A percentile compares a stretch with the other conserved stretches of the same genome.
Conservation (phyloP, 2,113 vertebrate species). For the Lagenorhynchus albirostris region DNA sequence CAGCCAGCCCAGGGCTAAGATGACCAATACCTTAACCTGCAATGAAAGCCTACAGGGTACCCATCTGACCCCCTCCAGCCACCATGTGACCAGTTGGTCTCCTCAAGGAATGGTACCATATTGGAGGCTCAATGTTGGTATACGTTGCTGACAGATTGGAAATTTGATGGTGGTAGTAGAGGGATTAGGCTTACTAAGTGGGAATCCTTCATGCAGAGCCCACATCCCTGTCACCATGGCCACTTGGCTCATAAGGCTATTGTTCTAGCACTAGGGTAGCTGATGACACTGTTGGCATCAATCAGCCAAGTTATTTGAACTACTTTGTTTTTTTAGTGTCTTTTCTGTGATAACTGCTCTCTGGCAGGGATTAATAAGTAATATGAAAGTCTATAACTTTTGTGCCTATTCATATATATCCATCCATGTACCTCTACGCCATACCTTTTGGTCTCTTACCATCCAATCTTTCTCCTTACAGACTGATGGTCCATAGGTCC, state of each 20-base stretch:
- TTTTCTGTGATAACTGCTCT: background rate
- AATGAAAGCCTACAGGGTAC: background rate
- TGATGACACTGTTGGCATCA: background rate
- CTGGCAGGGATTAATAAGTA: background rate
- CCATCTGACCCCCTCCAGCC: background rate
- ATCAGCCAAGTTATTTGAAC: background rate
- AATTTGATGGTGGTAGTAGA: background rate
- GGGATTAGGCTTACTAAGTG: background rate
- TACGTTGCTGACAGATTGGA: background rate
- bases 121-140: background rate
- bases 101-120: background rate
- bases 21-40: background rate
- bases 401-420: background rate
- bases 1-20: background rate
- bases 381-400: background rate
- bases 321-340: background rate
- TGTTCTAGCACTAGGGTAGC: background rate
- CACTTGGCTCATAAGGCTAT: background rate
- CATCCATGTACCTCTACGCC: background rate
- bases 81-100: background rate
- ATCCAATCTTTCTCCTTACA: background rate
- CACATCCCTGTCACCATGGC: background rate
- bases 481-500: background rate
- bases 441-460: background rate
- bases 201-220: background rate